These are phyloP conservation scores for Protosalanx chinensis DNA, from an alignment of 2,797 vertebrate species.

Conservation along the genomic window DNA sequence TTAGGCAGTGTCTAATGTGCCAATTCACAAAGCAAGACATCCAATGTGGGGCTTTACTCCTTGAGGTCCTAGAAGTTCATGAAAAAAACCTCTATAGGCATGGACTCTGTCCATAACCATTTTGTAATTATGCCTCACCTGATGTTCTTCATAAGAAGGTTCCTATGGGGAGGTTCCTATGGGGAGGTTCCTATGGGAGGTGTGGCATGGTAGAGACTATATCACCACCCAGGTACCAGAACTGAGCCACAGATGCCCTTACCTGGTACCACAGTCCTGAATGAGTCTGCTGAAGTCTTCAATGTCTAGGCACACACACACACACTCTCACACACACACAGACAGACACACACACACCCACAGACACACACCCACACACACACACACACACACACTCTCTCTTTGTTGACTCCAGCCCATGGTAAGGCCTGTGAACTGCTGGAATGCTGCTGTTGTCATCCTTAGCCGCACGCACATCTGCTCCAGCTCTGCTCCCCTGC, in stretches of 20 bases:
- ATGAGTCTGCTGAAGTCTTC: neutral
- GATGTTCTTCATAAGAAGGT: neutral
- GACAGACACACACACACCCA: too few relatives aligned
- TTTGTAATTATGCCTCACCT: neutral
- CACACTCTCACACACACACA: neutral
- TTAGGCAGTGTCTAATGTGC: too few relatives aligned
- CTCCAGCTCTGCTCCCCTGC: neutral
- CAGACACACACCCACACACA: neutral
- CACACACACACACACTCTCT: constrained; percentile 1
- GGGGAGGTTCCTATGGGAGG: neutral
- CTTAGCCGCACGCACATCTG: neutral
- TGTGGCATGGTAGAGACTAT: neutral
- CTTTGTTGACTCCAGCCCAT: constrained; percentile 13
- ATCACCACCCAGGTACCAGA: neutral
- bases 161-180: too few relatives aligned
- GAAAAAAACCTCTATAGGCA: neutral
- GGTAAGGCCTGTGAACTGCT: constrained; percentile 21
- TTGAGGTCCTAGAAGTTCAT: neutral
- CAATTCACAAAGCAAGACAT: too few relatives aligned
- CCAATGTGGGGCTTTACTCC: neutral
- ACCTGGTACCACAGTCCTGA: neutral
- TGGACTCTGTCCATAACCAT: neutral
- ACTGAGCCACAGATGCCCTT: too few relatives aligned
- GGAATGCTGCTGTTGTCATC: constrained; percentile 19
- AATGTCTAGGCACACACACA: neutral